Base-by-base conservation (phyloP, 2,888 invertebrate genomes). In the Ichneumoninae sp. region DNA sequence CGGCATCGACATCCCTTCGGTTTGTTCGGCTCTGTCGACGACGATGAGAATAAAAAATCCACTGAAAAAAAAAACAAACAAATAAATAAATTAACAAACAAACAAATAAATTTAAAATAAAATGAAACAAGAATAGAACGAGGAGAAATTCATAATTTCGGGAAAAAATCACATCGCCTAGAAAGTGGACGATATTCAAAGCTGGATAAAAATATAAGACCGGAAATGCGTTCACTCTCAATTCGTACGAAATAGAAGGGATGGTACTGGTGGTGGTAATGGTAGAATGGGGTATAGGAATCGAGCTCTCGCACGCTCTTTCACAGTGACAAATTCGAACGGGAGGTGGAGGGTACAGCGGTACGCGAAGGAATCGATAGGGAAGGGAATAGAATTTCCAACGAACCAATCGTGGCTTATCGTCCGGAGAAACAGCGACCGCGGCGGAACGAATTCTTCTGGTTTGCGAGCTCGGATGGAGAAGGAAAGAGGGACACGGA, bases 401-500 rank as follows among this genome's bases (percentile, higher is more conserved):
- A 85, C 85, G 85, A 85, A 85, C 85, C 85, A 85, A 85, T 85
- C 85, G 85, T 85, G 85, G 85, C 85, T 85, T 82, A 85, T 85
- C 85, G 85, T 85, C 82, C 82, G 85, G 75, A 82, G 85, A 85
- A 85, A 85, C 85, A 85, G 85, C 85, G 82, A 82, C 85, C 79
- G 82, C 79, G 85, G 63, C 22, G 76, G 82, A 85, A 85, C 82
- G 85, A 85, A 80, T 82, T 85, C 82, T 85, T 85, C 82, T 79
- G 79, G 81, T 75, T 82, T 84, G 66, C 47, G 47, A 63, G 74
- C 26, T 16, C 44, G 44, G 16, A n/a, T n/a, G 7, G 30, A 75
- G 87, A 87, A 16, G 4, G 44, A 13, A 4, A 3, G 3, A 16
- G 44, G 44, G 44, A 44, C 44, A 44, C 16, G 60, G 82, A 87